A percentile compares a stretch with the other conserved stretches of the same genome.
Conservation (phyloP, 2,797 vertebrate genomes). For the Naso thynnoides region DNA sequence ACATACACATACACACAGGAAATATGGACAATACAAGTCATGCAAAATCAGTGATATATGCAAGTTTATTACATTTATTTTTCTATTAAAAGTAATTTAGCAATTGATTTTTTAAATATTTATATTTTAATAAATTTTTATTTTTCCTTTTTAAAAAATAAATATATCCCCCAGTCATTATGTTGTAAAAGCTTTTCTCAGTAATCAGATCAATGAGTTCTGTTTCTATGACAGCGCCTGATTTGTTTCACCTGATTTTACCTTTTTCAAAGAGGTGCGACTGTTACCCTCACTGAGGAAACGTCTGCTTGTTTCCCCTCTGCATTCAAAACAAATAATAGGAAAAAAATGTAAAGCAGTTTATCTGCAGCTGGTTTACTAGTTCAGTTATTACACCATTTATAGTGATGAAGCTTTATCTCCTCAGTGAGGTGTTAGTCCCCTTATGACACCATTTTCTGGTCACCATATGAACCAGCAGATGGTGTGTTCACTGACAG, state of each 20-base stretch:
- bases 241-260: neutral
- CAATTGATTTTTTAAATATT: neutral
- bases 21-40: too few species aligned
- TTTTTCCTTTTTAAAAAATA: neutral
- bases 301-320: neutral
- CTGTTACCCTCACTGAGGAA: neutral
- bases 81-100: neutral
- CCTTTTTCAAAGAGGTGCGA: neutral
- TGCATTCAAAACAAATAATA: too few species aligned
- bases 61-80: too few species aligned
- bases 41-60: too few species aligned
- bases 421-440: neutral
- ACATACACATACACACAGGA: too few species aligned
- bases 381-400: too few species aligned
- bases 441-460: constrained; percentile 17
- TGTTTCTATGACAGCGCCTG: neutral
- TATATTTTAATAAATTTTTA: too few species aligned
- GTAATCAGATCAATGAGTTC: too few species aligned
- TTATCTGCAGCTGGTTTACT: too few species aligned
- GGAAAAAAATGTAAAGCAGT: too few species aligned
- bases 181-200: too few species aligned
- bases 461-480: constrained; percentile 28
- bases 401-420: too few species aligned
- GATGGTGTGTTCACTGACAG: constrained; percentile 28
- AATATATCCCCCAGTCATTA: neutral